A percentile compares a stretch with the other conserved stretches of the same genome.
These are phyloP conservation scores for Myotis planiceps DNA, from an alignment of 2,797 vertebrate species.

Conservation along the genomic window DNA sequence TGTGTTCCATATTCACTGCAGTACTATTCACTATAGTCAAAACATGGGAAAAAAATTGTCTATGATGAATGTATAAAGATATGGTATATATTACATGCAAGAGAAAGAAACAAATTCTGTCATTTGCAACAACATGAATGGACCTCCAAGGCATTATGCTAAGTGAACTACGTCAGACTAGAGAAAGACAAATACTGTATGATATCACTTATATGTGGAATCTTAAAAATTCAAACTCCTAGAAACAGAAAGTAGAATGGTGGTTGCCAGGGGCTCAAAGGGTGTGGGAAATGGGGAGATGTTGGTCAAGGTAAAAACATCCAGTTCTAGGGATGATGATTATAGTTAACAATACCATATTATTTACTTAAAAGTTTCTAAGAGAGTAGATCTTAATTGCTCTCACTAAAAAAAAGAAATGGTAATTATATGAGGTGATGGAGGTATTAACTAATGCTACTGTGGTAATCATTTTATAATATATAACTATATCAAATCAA, in stretches of 20 bases:
- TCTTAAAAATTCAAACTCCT: neutral
- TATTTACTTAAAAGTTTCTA: neutral
- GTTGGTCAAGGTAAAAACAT: neutral
- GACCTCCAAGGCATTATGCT: neutral
- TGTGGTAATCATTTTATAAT: neutral
- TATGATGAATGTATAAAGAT: neutral
- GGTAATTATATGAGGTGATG: neutral
- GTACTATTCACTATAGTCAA: neutral
- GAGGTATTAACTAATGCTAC: neutral
- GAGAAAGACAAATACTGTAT: neutral
- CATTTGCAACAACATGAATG: neutral
- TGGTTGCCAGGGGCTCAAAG: neutral
- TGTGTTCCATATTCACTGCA: neutral
- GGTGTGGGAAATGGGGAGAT: neutral
- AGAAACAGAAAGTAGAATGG: neutral
- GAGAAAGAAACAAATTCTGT: neutral
- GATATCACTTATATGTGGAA: neutral
- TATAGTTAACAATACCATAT: neutral
- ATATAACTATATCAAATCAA: neutral
- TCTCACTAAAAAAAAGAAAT: neutral
- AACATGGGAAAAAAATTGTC: neutral
- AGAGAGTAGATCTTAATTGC: neutral
- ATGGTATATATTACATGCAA: neutral
- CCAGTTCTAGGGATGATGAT: neutral
- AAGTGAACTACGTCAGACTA: neutral